Evolutionary conservation across 2,888 invertebrate genomes (phyloP).

Genomic region (Pseudanteris insignis): DNA sequence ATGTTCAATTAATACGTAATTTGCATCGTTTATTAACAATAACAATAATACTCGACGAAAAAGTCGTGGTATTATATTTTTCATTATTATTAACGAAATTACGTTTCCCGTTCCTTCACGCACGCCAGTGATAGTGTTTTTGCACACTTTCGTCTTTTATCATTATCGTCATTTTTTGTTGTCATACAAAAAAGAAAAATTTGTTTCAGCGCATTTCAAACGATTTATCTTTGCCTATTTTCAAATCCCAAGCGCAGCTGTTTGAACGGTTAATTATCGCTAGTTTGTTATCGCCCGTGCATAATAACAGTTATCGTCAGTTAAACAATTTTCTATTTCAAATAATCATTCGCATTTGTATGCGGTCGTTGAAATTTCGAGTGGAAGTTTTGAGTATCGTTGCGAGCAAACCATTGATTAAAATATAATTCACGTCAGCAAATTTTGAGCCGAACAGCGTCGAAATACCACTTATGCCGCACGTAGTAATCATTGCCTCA

Average conservation of each 20-base stretch:
- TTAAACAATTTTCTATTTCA: neutral
- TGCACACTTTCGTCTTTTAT: too few relatives aligned
- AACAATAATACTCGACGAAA: too few relatives aligned
- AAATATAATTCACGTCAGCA: constrained; percentile 26
- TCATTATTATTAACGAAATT: too few relatives aligned
- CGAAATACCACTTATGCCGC: constrained; percentile 16
- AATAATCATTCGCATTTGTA: neutral
- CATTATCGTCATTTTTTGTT: too few relatives aligned
- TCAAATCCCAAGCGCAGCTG: neutral
- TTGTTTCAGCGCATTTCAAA: too few relatives aligned
- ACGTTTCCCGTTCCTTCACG: too few relatives aligned
- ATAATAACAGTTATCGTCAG: neutral
- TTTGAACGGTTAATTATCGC: neutral
- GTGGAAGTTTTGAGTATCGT: neutral
- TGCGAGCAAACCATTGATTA: constrained; percentile 17
- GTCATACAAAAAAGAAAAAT: too few relatives aligned
- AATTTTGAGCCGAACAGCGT: constrained; percentile 21
- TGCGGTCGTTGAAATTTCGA: constrained; percentile 4
- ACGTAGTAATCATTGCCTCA: constrained; percentile 18
- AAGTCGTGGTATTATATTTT: too few relatives aligned
- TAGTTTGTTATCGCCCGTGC: too few relatives aligned
- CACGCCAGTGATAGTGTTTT: too few relatives aligned
- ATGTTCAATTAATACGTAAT: too few relatives aligned
- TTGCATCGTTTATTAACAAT: too few relatives aligned
- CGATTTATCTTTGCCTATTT: neutral